Evolutionary conservation across 2,797 vertebrate genomes (phyloP).

Genomic region (Myotis findleyi): DNA sequence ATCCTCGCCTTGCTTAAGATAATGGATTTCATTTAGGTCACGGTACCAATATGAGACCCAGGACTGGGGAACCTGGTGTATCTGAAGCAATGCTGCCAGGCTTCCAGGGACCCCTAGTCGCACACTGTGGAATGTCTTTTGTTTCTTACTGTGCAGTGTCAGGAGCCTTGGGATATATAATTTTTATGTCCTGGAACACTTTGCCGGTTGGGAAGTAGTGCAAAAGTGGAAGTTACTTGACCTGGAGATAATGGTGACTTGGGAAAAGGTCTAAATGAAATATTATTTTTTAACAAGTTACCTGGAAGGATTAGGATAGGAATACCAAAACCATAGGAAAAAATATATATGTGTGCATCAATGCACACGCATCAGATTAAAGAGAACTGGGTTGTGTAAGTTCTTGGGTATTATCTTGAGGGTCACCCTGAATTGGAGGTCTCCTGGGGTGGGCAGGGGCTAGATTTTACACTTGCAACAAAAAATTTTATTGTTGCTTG

Average conservation of each 20-base stretch:
- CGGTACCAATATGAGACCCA: neutral
- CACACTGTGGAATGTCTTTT: neutral
- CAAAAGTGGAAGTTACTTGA: neutral
- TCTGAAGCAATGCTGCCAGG: neutral
- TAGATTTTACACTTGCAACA: neutral
- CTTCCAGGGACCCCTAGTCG: neutral
- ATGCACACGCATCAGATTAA: neutral
- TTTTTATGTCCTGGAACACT: neutral
- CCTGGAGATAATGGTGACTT: neutral
- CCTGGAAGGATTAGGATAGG: neutral
- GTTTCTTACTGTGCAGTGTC: neutral
- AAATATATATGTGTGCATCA: neutral
- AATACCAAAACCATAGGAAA: neutral
- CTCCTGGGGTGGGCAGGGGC: neutral
- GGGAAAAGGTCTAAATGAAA: conserved; percentile 11
- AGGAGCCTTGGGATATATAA: neutral
- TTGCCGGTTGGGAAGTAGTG: neutral
- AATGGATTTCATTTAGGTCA: neutral
- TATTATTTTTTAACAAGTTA: neutral
- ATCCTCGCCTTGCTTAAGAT: conserved; percentile 11
- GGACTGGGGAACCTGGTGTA: neutral
- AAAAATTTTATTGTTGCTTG: neutral
- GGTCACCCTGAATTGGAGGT: neutral
- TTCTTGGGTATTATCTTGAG: neutral
- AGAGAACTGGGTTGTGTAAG: neutral